These are phyloP conservation scores for Cynopterus sphinx DNA, from an alignment of 2,797 vertebrate genomes.

Conservation along the genomic window DNA sequence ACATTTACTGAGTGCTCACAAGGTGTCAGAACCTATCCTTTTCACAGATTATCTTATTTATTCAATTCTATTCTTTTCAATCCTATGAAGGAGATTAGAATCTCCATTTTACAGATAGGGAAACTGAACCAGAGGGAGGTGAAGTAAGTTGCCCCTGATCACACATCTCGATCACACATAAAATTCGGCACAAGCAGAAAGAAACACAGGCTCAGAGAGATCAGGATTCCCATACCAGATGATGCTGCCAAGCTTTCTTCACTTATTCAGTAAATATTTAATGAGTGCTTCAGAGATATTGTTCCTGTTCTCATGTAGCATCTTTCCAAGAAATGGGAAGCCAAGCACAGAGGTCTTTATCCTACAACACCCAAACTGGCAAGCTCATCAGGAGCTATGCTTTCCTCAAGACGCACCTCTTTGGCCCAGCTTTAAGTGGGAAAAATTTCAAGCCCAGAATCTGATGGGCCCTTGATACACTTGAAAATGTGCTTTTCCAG, in stretches of 20 bases:
- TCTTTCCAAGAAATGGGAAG: neutral
- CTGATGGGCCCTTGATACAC: slow-evolving; percentile 27
- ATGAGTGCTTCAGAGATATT: neutral
- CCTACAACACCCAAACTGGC: neutral
- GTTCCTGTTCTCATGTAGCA: neutral
- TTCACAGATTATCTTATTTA: neutral
- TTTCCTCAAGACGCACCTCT: neutral
- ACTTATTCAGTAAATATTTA: neutral
- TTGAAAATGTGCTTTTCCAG: slow-evolving; percentile 62
- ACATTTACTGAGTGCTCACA: neutral
- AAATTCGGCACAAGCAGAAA: neutral
- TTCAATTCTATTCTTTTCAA: neutral
- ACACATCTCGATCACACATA: neutral
- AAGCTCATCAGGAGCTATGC: neutral
- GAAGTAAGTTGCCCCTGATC: neutral
- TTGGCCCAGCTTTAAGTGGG: neutral
- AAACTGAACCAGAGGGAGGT: neutral
- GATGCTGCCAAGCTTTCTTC: neutral
- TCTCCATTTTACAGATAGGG: neutral
- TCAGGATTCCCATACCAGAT: neutral
- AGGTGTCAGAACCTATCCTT: neutral
- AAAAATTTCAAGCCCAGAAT: slow-evolving; percentile 61
- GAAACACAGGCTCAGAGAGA: neutral
- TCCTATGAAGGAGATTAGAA: neutral
- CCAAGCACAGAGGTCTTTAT: neutral